Percentiles rank a stretch among this genome's conserved stretches.
phyloP scores from a whole-genome alignment of 2,797 vertebrate genomes.

The Adrianichthys oophorus region DNA sequence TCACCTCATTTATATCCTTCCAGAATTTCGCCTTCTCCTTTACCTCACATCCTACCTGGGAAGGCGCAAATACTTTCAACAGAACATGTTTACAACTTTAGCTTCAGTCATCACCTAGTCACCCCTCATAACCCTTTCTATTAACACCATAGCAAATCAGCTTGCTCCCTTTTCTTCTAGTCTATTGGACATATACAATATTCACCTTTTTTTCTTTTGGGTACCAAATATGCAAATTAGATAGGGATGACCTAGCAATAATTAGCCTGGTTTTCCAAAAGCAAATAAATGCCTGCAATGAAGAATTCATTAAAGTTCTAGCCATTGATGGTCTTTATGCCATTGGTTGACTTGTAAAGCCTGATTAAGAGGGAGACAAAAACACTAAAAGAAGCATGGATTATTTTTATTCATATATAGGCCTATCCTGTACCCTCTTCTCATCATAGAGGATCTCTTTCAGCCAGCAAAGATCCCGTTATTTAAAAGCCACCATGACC shows the following conservation, averaged over 20 bases:
- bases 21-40: too few relatives aligned
- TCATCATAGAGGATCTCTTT: slow-evolving; percentile 91
- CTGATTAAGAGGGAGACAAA: slow-evolving; percentile 2
- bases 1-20: too few relatives aligned
- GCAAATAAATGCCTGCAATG: slow-evolving; percentile 19
- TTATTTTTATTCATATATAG: slow-evolving; percentile 46
- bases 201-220: neutral
- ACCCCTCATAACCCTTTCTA: too few relatives aligned
- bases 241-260: slow-evolving; percentile 64
- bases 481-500: slow-evolving; percentile 92
- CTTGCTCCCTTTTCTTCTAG: too few relatives aligned
- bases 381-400: neutral
- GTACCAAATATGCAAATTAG: slow-evolving; percentile 60
- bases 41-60: too few relatives aligned
- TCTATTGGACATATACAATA: too few relatives aligned
- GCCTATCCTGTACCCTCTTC: slow-evolving; percentile 83
- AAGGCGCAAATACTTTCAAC: too few relatives aligned
- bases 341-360: slow-evolving; percentile 32
- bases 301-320: slow-evolving; percentile 57
- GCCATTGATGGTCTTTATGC: slow-evolving; percentile 24
- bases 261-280: slow-evolving; percentile 33
- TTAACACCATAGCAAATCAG: too few relatives aligned
- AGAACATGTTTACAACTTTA: too few relatives aligned
- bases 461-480: slow-evolving; percentile 90
- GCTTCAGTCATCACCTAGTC: too few relatives aligned